phyloP scores from a whole-genome alignment of 2,797 vertebrate genomes.

The Urophycis tenuis region DNA sequence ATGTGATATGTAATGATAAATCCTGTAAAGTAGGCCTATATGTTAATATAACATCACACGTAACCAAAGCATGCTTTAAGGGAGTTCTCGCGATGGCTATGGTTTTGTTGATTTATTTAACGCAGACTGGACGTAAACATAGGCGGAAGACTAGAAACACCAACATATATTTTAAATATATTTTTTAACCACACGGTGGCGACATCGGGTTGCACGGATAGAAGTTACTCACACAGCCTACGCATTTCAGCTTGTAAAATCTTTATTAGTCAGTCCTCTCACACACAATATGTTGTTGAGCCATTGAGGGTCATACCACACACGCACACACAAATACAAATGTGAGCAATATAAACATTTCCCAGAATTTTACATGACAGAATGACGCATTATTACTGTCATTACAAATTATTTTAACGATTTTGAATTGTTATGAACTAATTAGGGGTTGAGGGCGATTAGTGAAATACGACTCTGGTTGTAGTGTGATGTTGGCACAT shows the following conservation, averaged over 20 bases:
- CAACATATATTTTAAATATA: too few relatives aligned
- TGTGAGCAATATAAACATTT: not conserved
- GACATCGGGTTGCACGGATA: not conserved
- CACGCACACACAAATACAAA: not conserved
- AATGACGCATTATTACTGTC: not conserved
- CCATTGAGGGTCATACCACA: not conserved
- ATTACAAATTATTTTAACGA: not conserved
- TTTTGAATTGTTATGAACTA: not conserved
- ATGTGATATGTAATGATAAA: too few relatives aligned
- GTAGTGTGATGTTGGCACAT: not conserved
- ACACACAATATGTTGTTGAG: not conserved
- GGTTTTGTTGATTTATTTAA: not conserved
- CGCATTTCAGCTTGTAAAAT: not conserved
- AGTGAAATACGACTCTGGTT: not conserved
- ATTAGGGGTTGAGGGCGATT: not conserved
- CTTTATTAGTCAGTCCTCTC: not conserved
- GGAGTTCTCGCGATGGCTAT: not conserved
- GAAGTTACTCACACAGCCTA: not conserved
- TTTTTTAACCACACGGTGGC: not conserved
- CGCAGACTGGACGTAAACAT: not conserved
- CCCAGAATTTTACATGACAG: not conserved
- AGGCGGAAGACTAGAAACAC: too few relatives aligned
- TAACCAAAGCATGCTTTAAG: not conserved
- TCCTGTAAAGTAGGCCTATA: too few relatives aligned
- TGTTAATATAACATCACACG: not conserved